Evolutionary conservation across 2,113 vertebrate species (phyloP), one percentile per base, ranked within the genome.

Genomic region (Boleophthalmus pectinirostris): DNA sequence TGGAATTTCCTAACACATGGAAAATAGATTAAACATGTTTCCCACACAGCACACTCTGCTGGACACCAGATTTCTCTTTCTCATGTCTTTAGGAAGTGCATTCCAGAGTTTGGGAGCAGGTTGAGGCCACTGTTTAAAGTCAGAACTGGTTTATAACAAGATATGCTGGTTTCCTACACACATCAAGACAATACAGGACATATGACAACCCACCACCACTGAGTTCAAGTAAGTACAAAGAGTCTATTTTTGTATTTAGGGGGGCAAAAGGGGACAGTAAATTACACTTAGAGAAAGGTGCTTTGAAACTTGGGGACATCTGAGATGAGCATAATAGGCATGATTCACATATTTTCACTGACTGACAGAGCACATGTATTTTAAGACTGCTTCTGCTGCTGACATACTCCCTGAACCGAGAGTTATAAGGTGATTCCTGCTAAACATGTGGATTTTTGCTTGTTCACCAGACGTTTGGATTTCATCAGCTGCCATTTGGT

Each of bases 31-130:
- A 18, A 18, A 51, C 16, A 51, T 16, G 49, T 51, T 16, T 51
- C 49, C 16, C 16, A 51, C 18, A 51, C 21, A 58, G 23, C 56
- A 58, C 56, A 25, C 56, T 58, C 23, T 43, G 3, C 33, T 66
- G 13, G 38, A 47, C 21, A 47, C 43, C 35, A 43, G 23, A 1
- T 16, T 3, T 46, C 11, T 16, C 38, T 47, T 23, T 47, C 65
- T 46, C 4, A 66, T 66, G 5, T 47, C 21, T 66, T 8, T 66
- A 47, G 65, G 21, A 66, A 8, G 7, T 24, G 23, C 65, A 66
- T 66, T 66, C 65, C 65, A 13, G 21, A 47, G 43, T 15, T 8
- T 47, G 65, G 21, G 43, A 47, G 65, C 65, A 66, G 43, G 24
- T 66, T 46, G 43, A 2, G 1, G n/a, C 38, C 38, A 66, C 43